Evolutionary conservation across 2,888 invertebrate species (phyloP).

Genomic region (Polymixis flavicincta): DNA sequence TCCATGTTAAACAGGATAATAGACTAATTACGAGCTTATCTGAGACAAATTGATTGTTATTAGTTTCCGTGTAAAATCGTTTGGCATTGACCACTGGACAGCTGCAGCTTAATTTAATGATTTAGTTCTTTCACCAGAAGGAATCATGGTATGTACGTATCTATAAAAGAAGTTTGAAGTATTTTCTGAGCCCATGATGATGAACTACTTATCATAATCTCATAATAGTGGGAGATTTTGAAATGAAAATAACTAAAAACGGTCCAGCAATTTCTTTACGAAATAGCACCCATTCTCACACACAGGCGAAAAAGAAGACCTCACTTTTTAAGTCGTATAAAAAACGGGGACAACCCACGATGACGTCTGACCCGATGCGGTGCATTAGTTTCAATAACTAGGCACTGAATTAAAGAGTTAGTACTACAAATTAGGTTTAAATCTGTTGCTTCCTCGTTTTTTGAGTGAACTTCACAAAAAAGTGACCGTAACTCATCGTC

Average conservation of each 20-base stretch:
- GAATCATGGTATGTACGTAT: not conserved
- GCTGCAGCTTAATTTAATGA: slow-evolving; percentile 4
- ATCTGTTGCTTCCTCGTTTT: slow-evolving; percentile 64
- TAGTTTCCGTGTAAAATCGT: slow-evolving; percentile 3
- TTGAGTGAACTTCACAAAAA: slow-evolving; percentile 55
- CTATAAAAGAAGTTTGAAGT: not conserved
- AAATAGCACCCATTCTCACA: not conserved
- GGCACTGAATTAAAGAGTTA: slow-evolving; percentile 41
- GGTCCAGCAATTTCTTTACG: too few species aligned
- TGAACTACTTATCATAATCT: not conserved
- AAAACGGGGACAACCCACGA: slow-evolving; percentile 7
- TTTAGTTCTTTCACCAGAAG: slow-evolving; percentile 5
- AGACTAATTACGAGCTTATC: slow-evolving; percentile 20
- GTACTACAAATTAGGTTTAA: slow-evolving; percentile 41
- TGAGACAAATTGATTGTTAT: slow-evolving; percentile 24
- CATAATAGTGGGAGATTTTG: not conserved
- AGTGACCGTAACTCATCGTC: slow-evolving; percentile 55
- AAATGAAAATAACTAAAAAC: too few species aligned
- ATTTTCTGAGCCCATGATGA: not conserved
- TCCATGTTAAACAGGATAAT: slow-evolving; percentile 6
- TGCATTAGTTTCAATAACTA: slow-evolving; percentile 37
- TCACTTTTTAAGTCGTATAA: not conserved
- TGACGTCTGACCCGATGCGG: slow-evolving; percentile 6
- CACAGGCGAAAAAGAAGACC: not conserved
- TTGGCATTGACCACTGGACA: slow-evolving; percentile 20